Evolutionary conservation across 2,888 invertebrate species (phyloP).

Genomic region (Andrena chrysosceles): DNA sequence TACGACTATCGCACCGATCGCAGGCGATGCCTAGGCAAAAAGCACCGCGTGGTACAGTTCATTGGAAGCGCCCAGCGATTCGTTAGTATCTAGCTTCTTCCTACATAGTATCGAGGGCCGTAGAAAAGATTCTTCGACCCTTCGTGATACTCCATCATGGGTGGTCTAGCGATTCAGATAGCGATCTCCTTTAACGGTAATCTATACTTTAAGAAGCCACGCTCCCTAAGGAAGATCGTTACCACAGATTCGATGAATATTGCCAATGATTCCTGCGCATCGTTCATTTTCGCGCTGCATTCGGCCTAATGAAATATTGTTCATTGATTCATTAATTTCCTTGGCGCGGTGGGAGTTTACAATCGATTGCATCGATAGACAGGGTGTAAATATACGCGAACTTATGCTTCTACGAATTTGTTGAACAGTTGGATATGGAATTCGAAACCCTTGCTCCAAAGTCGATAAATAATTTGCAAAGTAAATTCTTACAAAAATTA

Average conservation of each 20-base stretch:
- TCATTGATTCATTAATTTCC: neutral
- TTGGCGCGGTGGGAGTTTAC: neutral
- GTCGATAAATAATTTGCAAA: too few relatives aligned
- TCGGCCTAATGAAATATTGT: neutral
- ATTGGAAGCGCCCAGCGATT: conserved; percentile 38
- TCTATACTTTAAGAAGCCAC: conserved; percentile 56
- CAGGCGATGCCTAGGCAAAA: conserved; percentile 18
- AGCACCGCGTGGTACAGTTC: conserved; percentile 30
- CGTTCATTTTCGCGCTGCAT: conserved; percentile 18
- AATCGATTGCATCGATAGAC: neutral
- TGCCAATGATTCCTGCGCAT: conserved; percentile 26
- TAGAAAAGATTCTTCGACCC: conserved; percentile 59
- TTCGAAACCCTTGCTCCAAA: too few relatives aligned
- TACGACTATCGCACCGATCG: conserved; percentile 37
- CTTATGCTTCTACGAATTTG: neutral
- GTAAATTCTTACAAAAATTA: too few relatives aligned
- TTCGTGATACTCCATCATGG: conserved; percentile 66
- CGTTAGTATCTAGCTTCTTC: conserved; percentile 54
- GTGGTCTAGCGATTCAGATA: conserved; percentile 68
- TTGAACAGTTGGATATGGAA: neutral
- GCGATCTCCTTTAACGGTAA: conserved; percentile 69
- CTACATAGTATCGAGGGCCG: conserved; percentile 25
- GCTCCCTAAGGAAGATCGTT: conserved; percentile 53
- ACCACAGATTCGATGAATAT: conserved; percentile 49
- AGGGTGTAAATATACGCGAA: neutral